Evolutionary conservation across 2,797 vertebrate genomes (phyloP).

Genomic region (Pangasius macronema): DNA sequence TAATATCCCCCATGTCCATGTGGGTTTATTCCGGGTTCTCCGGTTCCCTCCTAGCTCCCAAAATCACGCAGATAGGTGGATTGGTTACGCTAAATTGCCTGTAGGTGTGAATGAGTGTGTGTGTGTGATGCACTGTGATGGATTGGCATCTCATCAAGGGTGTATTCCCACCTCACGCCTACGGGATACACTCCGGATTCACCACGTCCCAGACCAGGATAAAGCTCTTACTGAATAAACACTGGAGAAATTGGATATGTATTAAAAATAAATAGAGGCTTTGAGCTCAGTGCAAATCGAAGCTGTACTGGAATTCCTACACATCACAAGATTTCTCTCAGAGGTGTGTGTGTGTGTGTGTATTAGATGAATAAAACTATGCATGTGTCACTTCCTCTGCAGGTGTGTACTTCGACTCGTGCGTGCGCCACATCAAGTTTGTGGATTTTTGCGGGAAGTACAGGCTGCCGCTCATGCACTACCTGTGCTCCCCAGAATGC

Average conservation of each 20-base stretch:
- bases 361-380: not conserved
- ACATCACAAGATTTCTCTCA: not conserved
- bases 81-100: not conserved
- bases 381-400: constrained; percentile 36
- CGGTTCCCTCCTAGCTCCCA: not conserved
- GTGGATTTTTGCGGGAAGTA: constrained; percentile 99
- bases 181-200: no score
- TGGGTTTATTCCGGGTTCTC: not conserved
- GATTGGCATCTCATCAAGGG: no score
- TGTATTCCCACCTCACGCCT: no score
- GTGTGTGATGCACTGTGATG: no score
- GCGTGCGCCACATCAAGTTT: constrained; percentile 97
- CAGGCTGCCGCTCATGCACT: constrained; percentile 97
- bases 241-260: not conserved
- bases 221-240: no score
- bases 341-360: not conserved
- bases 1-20: not conserved
- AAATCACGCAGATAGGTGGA: not conserved
- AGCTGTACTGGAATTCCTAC: not conserved
- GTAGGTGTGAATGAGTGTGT: not conserved
- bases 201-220: no score
- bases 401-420: constrained; percentile 99
- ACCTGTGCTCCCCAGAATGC: constrained; percentile 97
- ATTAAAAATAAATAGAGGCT: not conserved
- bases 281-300: not conserved